Evolutionary conservation across 2,888 invertebrate genomes (phyloP), one percentile per base, ranked within the genome.

Genomic region (Diplolepis rosae): DNA sequence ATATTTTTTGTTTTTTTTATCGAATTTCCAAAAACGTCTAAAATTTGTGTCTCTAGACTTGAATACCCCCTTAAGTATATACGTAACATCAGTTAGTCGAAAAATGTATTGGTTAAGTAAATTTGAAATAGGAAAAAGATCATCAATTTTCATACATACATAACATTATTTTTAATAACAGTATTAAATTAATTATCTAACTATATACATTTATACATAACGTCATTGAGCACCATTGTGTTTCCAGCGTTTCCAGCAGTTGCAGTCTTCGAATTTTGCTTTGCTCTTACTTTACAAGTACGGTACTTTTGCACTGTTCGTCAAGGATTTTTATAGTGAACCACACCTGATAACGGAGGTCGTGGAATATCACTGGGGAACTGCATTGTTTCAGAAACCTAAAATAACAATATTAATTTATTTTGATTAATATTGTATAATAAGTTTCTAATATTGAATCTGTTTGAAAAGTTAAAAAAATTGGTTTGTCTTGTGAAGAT

Each of bases 321-420:
- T 77, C 77, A 77, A 75, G 77, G 75, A 79, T 83, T 83, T 71
- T 87, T 87, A 72, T 86, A 87, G 74, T 84, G 84, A 30, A 85
- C 83, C 50, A 83, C 81, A 22, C 83, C 84, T 3, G 83, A 80
- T 50, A 84, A 75, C 52, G 81, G 74, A 7, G 79, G 80, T 18
- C 77, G 78, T 48, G 84, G 81, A 48, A 86, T 80, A 48, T 81
- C 82, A 67, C 80, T 84, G 18, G 76, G 77, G 66, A 87, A 87
- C 69, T 85, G 87, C 65, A 80, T 76, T 70, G 84, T 73, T 74
- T 86, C 85, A 28, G 84, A 79, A 30, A 85, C 81, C 84, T 85
- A 68, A 30, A 68, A 69, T 71, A 52, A 22, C 42, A 27, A 73
- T 30, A 24, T 30, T 54, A 22, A 22, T 30, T 13, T 27, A 35